Conservation (phyloP, 2,113 vertebrate genomes). For the Crypturellus undulatus region DNA sequence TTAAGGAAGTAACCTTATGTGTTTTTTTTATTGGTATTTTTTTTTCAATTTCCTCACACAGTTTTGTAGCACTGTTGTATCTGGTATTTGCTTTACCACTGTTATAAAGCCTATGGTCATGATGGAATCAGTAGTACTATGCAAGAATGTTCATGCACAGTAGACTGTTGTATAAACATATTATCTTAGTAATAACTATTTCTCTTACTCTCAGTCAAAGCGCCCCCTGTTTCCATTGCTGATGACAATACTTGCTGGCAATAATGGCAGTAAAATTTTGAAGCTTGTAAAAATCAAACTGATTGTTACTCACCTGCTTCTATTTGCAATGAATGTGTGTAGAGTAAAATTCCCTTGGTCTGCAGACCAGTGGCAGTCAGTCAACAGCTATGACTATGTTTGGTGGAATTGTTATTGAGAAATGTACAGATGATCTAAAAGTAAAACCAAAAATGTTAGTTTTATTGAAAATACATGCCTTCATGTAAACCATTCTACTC, state of each 20-base stretch:
- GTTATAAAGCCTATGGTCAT: not conserved
- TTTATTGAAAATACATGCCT: not conserved
- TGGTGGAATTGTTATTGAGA: not conserved
- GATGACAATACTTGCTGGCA: not conserved
- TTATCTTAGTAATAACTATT: not conserved
- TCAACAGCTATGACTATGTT: not conserved
- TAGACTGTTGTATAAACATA: not conserved
- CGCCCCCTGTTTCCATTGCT: not conserved
- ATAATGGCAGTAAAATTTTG: not conserved
- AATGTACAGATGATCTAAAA: not conserved
- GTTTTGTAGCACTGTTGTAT: rapidly evolving
- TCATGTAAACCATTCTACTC: not conserved
- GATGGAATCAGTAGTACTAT: not conserved
- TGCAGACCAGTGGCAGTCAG: not conserved
- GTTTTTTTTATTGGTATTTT: not conserved
- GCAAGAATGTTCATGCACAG: not conserved
- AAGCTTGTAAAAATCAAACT: not conserved
- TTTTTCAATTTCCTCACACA: not conserved
- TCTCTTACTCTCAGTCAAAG: not conserved
- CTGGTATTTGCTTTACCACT: not conserved
- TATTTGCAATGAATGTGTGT: not conserved
- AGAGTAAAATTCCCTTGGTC: not conserved
- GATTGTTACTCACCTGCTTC: not conserved
- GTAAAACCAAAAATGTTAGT: not conserved
- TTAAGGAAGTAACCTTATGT: not conserved